Base-by-base conservation (phyloP, 2,888 invertebrate genomes). In the Dromius quadrimaculatus region DNA sequence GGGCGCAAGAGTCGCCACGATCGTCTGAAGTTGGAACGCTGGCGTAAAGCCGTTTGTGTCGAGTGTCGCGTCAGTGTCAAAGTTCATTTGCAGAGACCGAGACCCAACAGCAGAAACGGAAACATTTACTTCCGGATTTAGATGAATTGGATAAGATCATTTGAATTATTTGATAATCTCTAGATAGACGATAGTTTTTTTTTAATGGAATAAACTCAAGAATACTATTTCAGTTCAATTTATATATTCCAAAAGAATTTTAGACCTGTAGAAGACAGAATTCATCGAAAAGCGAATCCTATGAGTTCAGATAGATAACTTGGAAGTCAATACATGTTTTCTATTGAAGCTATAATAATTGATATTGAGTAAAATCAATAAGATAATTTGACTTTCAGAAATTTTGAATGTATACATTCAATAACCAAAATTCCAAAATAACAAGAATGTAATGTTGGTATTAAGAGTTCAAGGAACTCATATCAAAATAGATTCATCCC, bases 121-220 rank as follows among this genome's bases (percentile, higher is more conserved):
- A 57, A 57, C 57, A 57, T 57, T 57, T 57, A 36, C 57, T 57
- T 57, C 57, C 57, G 32, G 34, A 57, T 34, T 36, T 34, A 32
- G 57, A 57, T 36, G 57, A 57, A 57, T 57, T 32, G 57, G 57
- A 57, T 57, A 34, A 57, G 57, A 57, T 36, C 47, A 50, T 50
- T 50, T 50, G 11, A 50, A 50, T 50, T 50, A 50, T 50, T 50
- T 50, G 22, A 50, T 50, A 22, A 50, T 50, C 47, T 50, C 3
- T 23, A 50, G 4, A 50, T 50, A 50, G 47, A 50, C 13, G 47
- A 50, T n/a, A 11, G 22, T 50, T 50, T 50, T 50, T 20, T 50
- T 13, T 6, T 50, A 11, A 22, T 13, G 6, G 23, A 5, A 50
- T 50, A 50, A 23, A 5, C 45, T 45, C 20, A 20, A 20, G 45